Evolutionary conservation across 2,797 vertebrate species (phyloP).

Genomic region (Brachyrhaphis roseni): DNA sequence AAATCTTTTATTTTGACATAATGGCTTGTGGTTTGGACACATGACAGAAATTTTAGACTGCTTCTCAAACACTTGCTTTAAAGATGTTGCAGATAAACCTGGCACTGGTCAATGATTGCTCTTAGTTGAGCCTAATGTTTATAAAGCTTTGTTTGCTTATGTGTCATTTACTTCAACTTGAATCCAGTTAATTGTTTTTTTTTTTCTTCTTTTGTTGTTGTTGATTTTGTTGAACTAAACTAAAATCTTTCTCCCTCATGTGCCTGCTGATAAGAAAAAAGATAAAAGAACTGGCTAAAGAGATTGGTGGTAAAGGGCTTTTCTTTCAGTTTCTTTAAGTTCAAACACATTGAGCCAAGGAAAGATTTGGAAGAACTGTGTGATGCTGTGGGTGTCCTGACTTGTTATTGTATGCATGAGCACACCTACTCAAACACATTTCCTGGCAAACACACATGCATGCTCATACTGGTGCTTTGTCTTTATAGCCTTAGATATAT

Average conservation of each 20-base stretch:
- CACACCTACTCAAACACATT: conserved; percentile 31
- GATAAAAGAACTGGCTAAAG: conserved; percentile 31
- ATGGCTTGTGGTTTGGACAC: conserved; percentile 8
- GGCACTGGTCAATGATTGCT: conserved; percentile 28
- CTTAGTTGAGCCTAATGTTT: conserved; percentile 17
- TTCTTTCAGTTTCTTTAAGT: conserved; percentile 29
- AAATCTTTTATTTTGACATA: conserved; percentile 14
- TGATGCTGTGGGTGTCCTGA: conserved; percentile 42
- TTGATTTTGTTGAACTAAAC: conserved; percentile 53
- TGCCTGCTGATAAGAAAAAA: conserved; percentile 58
- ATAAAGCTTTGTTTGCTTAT: conserved; percentile 30
- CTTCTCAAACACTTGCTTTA: conserved; percentile 17
- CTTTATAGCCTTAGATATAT: conserved; percentile 2
- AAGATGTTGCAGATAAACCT: conserved; percentile 1
- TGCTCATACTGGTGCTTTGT: conserved; percentile 18
- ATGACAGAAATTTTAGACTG: neutral
- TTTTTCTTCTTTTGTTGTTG: neutral
- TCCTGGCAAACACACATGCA: conserved; percentile 26
- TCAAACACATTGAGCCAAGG: conserved; percentile 52
- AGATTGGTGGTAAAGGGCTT: conserved; percentile 29
- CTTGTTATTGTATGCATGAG: conserved; percentile 46
- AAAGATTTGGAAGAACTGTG: conserved; percentile 41
- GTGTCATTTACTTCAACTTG: conserved; percentile 15
- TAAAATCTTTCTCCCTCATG: conserved; percentile 48
- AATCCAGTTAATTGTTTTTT: conserved; percentile 30